Conservation (phyloP, 2,888 invertebrate species). For the Acrocyrtus sp. region DNA sequence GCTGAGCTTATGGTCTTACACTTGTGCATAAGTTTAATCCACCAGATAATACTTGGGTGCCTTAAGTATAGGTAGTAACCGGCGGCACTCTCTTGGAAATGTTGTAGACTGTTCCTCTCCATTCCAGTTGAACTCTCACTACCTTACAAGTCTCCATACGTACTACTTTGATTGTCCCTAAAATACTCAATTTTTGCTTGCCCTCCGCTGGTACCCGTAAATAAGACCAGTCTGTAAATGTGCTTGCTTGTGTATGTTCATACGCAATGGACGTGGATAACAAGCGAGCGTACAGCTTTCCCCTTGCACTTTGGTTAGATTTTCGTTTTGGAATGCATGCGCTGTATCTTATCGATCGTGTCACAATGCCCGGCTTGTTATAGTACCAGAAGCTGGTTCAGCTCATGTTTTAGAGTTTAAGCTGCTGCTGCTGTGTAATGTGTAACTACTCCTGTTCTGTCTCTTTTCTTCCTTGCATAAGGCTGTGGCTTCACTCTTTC, state of each 20-base stretch:
- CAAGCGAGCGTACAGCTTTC: no score
- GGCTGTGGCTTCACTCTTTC: slow-evolving; percentile 22
- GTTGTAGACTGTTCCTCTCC: no score
- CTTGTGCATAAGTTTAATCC: no score
- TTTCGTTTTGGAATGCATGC: slow-evolving; percentile 40
- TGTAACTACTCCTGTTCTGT: slow-evolving; percentile 15
- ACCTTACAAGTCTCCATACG: neutral
- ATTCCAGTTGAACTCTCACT: neutral
- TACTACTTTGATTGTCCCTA: neutral
- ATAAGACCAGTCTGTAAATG: neutral
- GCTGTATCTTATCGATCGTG: slow-evolving; percentile 45
- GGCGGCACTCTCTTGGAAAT: no score
- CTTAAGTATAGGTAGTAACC: no score
- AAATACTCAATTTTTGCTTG: slow-evolving; percentile 7
- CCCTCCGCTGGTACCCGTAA: slow-evolving; percentile 1
- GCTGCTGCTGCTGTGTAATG: slow-evolving; percentile 16
- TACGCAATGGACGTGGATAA: no score
- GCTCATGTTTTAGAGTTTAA: slow-evolving; percentile 41
- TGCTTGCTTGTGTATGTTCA: no score
- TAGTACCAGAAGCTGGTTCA: slow-evolving; percentile 32
- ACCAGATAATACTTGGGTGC: no score
- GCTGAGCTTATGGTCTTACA: no score
- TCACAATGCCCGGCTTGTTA: slow-evolving; percentile 49
- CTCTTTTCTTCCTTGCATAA: slow-evolving; percentile 20
- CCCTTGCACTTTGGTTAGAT: slow-evolving; percentile 8